Base-by-base conservation (phyloP, 2,797 vertebrate genomes). In the Pygocentrus nattereri region DNA sequence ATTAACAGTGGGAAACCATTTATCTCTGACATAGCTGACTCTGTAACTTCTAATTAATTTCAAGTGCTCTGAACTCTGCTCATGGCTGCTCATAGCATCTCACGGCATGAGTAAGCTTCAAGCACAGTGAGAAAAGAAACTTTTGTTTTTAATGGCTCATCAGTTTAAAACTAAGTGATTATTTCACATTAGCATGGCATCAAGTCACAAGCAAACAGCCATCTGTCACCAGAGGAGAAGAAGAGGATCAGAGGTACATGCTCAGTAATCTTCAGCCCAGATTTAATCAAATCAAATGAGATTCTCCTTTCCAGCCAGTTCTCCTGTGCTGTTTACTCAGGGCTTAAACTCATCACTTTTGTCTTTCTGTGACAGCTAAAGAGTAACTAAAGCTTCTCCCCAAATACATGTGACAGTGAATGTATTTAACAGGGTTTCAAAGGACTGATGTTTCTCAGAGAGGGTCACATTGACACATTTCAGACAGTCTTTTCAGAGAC, bases 231-330 rank as follows among this genome's bases (percentile, higher is more conserved):
- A 34, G 30, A 58, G 68, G 31, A 73, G 59, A 79, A 65, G 73
- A 65, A 67, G 73, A 81, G 74, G 81, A 83, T 83, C 74, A 83
- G 76, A 69, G 27, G 58, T 58, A 69, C 81, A 82, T 77, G 84
- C 56, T 79, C 64, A 47, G 62, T 82, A 82, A 85, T 87, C 84
- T 82, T 80, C 58, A 82, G 74, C 31, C 76, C 27, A 65, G 83
- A 87, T 85, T 87, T 41, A 81, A 79, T 87, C 54, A 85, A 87
- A 83, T 83, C 78, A 73, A 81, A 85, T 76, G 52, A 85, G 85
- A 81, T 79, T 62, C 78, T 58, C 76, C 49, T 56, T 81, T 67
- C 74, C 71, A 69, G n/a, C n/a, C 80, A 13, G 13, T 41, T 72
- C 67, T 76, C 77, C 38, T 54, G 16, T 18, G n/a, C 30, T 79